phyloP scores from a whole-genome alignment of 2,888 invertebrate species.

The Cylloceria caligata region DNA sequence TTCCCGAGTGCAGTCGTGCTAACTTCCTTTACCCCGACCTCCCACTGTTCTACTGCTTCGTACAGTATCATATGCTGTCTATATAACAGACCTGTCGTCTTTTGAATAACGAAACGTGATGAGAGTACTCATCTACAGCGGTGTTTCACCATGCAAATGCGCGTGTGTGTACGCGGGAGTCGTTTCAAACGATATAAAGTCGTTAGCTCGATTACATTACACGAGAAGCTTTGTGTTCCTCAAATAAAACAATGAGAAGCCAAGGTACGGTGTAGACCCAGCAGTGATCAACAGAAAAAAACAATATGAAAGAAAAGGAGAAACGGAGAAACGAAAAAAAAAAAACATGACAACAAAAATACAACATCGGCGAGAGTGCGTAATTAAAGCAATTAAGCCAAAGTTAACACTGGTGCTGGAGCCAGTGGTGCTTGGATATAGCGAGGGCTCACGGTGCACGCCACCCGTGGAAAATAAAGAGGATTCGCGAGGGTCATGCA shows the following conservation, averaged over 20 bases:
- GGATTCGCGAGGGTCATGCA: conserved; percentile 68
- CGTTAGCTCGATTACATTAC: conserved; percentile 57
- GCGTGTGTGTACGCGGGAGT: conserved; percentile 33
- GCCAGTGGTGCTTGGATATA: conserved; percentile 36
- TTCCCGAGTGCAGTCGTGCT: conserved; percentile 32
- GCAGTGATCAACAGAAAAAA: conserved; percentile 62
- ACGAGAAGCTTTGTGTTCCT: conserved; percentile 63
- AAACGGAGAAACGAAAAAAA: conserved; percentile 62
- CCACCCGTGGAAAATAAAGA: conserved; percentile 62
- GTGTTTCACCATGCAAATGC: not conserved
- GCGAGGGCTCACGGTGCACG: conserved; percentile 48
- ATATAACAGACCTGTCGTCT: conserved; percentile 32
- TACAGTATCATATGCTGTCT: conserved; percentile 25
- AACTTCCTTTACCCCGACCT: not conserved
- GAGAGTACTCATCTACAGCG: conserved; percentile 61
- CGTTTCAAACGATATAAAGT: conserved; percentile 60
- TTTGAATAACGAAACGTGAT: conserved; percentile 66
- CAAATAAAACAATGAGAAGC: conserved; percentile 65
- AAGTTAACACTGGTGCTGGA: conserved; percentile 72
- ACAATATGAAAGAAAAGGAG: conserved; percentile 61
- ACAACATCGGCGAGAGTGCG: conserved; percentile 69
- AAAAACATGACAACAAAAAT: conserved; percentile 31
- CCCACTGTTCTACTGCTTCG: conserved; percentile 8
- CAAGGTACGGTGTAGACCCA: conserved; percentile 26
- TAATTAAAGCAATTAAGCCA: conserved; percentile 76